Evolutionary conservation across 2,113 vertebrate genomes (phyloP), one percentile per base, ranked within the genome.

Genomic region (Nematolebias whitei): DNA sequence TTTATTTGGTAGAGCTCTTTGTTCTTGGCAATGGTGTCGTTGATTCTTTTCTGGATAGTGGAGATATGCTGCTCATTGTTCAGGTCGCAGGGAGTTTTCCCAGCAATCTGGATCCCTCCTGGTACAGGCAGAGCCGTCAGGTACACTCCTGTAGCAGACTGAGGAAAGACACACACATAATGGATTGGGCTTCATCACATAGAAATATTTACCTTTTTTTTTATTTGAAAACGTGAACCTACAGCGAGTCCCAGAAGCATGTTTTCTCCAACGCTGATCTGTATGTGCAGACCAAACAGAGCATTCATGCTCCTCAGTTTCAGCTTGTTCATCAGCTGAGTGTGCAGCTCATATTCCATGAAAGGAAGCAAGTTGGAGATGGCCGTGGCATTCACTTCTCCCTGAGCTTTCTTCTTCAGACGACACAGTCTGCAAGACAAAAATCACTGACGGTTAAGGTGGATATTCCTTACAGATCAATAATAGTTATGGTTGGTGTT

Each of bases 311-410:
- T 95, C 24, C 94, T 95, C 62, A 99, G 91, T 70, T 99, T 99
- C 41, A 99, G 91, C 40, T 99, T 99, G 89, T 98, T 99, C 96
- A 99, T 96, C 69, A 99, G 92, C 59, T 99, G 98, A 0, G 96
- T 99, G 88, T 99, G 98, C 11, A 99, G 92, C 87, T 99, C 98
- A 13, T 99, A 99, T 69, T 99, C 98, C 94, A 99, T 97, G 81
- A 99, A 99, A 2, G 98, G 98, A 74, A 99, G 68, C 59, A 98
- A 92, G 87, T 96, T 99, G 74, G 97, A 98, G 84, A 99, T 97
- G 22, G 93, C 89, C 0, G 95, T 98, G 0, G 98, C 98, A 1
- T 99, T 99, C 32, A 94, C 96, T 88, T 99, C 98, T 5, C 97
- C 97, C 83, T 99, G 98, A 38, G 95, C 95, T 81, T 98, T 98